phyloP scores from a whole-genome alignment of 2,797 vertebrate genomes.

The Mycteria americana region DNA sequence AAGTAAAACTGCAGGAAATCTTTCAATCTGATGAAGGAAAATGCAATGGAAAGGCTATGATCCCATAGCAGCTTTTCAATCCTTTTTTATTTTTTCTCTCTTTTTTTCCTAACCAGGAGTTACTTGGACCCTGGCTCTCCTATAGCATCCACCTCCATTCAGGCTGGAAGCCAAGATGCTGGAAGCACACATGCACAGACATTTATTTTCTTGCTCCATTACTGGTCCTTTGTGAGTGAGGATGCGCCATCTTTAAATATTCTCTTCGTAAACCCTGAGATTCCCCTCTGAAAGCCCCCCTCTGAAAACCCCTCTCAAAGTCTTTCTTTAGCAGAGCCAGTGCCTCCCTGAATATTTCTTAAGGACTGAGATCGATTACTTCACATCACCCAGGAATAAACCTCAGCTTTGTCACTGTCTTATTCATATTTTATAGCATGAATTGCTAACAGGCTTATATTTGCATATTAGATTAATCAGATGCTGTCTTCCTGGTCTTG shows the following conservation, averaged over 20 bases:
- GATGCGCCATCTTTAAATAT: background rate
- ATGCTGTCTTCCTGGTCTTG: background rate
- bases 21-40: background rate
- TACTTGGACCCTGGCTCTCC: background rate
- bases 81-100: background rate
- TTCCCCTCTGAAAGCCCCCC: background rate
- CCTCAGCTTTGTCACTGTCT: background rate
- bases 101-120: background rate
- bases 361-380: background rate
- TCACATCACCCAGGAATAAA: background rate
- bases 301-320: background rate
- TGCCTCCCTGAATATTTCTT: background rate
- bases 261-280: background rate
- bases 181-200: background rate
- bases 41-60: background rate
- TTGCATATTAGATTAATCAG: slow-evolving; percentile 16
- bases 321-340: background rate
- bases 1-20: background rate
- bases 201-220: background rate
- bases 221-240: background rate
- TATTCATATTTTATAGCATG: background rate
- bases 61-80: background rate
- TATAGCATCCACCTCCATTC: background rate
- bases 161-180: background rate
- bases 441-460: background rate